Percentiles rank a stretch among this genome's conserved stretches.
Conservation (phyloP, 2,797 vertebrate species). For the Fistularia tabacaria region DNA sequence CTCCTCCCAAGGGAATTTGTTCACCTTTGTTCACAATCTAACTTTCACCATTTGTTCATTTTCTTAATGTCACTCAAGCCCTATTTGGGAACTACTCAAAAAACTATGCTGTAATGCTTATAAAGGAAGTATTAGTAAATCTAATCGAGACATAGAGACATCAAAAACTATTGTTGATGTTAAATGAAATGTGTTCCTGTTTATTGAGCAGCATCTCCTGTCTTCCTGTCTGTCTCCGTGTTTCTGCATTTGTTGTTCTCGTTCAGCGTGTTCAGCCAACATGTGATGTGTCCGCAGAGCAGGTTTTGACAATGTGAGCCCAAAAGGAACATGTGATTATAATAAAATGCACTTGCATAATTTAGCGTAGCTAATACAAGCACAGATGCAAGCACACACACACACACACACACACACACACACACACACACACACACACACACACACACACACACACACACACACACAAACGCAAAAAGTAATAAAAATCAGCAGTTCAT, state of each 20-base stretch:
- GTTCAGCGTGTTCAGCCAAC: conserved; percentile 23
- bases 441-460: not conserved
- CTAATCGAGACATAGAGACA: too few relatives aligned
- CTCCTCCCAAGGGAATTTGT: too few relatives aligned
- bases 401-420: not conserved
- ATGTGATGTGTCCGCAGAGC: conserved; percentile 21
- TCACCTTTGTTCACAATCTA: too few relatives aligned
- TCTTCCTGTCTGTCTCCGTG: not conserved
- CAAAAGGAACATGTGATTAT: conserved; percentile 25
- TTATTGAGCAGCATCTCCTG: not conserved
- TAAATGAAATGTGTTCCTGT: not conserved
- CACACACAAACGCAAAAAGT: conserved; percentile 13
- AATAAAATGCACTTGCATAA: conserved; percentile 34
- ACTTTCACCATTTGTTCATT: too few relatives aligned
- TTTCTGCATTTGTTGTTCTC: not conserved
- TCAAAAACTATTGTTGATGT: too few relatives aligned
- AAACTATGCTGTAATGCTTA: too few relatives aligned
- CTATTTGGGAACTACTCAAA: too few relatives aligned
- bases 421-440: not conserved
- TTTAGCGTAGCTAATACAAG: conserved; percentile 32
- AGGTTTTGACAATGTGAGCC: conserved; percentile 11
- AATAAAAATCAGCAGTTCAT: not conserved
- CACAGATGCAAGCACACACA: too few relatives aligned
- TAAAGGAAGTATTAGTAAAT: too few relatives aligned
- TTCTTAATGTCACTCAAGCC: too few relatives aligned